Percentiles rank a stretch among this genome's conserved stretches.
Conservation (phyloP, 2,888 invertebrate species). For the Thereva nobilitata region DNA sequence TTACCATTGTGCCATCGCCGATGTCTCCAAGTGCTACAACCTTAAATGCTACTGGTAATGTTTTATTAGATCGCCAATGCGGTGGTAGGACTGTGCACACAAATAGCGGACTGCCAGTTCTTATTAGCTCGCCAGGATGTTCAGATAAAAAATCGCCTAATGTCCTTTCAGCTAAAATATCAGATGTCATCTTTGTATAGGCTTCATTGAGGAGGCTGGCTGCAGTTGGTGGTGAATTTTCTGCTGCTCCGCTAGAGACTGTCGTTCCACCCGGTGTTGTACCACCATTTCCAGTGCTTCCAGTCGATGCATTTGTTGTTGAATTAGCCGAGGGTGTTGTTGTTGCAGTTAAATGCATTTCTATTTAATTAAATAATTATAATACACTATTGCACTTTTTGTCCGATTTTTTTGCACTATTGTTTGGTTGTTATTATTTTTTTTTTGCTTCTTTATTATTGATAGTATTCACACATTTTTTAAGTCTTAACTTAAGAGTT, state of each 20-base stretch:
- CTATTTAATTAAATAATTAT: not conserved
- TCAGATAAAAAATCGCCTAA: conserved; percentile 85
- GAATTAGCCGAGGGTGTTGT: conserved; percentile 44
- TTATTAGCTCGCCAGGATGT: conserved; percentile 88
- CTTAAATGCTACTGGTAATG: conserved; percentile 95
- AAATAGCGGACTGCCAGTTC: conserved; percentile 92
- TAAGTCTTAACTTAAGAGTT: not conserved
- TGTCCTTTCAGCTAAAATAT: conserved; percentile 85
- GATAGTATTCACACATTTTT: not conserved
- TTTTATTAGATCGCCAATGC: conserved; percentile 99
- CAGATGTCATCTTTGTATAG: conserved; percentile 87
- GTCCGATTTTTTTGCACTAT: not conserved
- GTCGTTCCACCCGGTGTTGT: not conserved
- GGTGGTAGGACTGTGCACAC: conserved; percentile 93
- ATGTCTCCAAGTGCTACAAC: conserved; percentile 94
- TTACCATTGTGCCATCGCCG: conserved; percentile 94
- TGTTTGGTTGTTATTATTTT: not conserved
- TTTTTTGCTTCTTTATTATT: not conserved
- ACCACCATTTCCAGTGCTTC: conserved; percentile 11
- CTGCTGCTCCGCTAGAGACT: conserved; percentile 52
- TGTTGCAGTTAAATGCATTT: conserved; percentile 48
- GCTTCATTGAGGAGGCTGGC: conserved; percentile 75
- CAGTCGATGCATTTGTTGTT: conserved; percentile 37
- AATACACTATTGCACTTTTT: not conserved
- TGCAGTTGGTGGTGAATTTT: conserved; percentile 73